Percentiles rank a stretch among this genome's conserved stretches.
Conservation (phyloP, 2,888 invertebrate genomes). For the Parthenolecanium corni region DNA sequence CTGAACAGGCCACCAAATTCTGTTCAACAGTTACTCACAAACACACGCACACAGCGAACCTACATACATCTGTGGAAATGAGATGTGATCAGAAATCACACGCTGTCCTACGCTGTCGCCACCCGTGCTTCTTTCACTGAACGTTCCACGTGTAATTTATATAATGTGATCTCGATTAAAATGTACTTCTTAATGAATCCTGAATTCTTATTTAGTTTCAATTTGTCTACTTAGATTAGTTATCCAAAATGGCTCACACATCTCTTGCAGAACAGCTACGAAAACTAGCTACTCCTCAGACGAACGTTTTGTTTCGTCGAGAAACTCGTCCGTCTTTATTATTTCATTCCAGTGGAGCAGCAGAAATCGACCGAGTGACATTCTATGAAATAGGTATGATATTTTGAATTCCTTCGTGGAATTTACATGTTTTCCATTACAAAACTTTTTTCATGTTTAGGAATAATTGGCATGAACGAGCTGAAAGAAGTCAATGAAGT, state of each 20-base stretch:
- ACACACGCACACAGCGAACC: too few relatives aligned
- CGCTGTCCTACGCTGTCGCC: too few relatives aligned
- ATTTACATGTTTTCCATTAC: neutral
- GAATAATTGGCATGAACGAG: slow-evolving; percentile 69
- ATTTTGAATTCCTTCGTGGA: neutral
- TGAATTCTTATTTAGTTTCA: too few relatives aligned
- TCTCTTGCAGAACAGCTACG: slow-evolving; percentile 68
- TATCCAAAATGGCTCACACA: slow-evolving; percentile 43
- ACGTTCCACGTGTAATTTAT: too few relatives aligned
- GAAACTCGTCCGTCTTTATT: slow-evolving; percentile 68
- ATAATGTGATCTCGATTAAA: too few relatives aligned
- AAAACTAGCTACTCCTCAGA: slow-evolving; percentile 63
- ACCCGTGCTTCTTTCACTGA: too few relatives aligned
- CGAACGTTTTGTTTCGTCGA: slow-evolving; percentile 51
- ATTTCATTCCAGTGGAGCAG: slow-evolving; percentile 82
- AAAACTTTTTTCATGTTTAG: slow-evolving; percentile 37
- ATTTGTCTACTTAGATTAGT: too few relatives aligned
- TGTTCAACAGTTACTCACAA: too few relatives aligned
- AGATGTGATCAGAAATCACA: too few relatives aligned
- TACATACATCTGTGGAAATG: too few relatives aligned
- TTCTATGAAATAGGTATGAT: slow-evolving; percentile 67
- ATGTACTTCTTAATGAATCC: too few relatives aligned
- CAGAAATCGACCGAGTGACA: slow-evolving; percentile 67
- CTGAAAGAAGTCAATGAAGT: slow-evolving; percentile 58
- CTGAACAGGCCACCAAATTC: too few relatives aligned